phyloP scores from a whole-genome alignment of 2,113 vertebrate genomes.

The Rhinolophus sinicus region DNA sequence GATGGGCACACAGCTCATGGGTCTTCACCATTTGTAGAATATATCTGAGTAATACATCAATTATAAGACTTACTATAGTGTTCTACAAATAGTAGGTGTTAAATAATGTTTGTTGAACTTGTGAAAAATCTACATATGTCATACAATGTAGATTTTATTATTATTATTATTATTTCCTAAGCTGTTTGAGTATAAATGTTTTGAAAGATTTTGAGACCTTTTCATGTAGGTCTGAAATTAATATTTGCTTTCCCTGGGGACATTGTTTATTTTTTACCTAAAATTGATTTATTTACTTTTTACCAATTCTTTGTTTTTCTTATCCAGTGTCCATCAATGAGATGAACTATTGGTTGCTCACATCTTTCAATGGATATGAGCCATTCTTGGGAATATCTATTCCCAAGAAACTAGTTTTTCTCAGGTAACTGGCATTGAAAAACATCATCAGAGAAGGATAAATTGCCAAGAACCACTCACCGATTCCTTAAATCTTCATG shows the following conservation, averaged over 20 bases:
- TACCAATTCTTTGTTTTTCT: neutral
- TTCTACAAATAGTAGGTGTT: neutral
- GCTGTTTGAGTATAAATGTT: neutral
- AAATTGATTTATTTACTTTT: neutral
- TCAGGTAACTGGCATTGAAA: neutral
- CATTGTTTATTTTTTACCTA: neutral
- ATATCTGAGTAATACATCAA: neutral
- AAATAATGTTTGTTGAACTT: neutral
- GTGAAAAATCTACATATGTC: neutral
- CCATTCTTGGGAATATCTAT: constrained; percentile 5
- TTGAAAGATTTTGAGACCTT: neutral
- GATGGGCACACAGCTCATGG: neutral
- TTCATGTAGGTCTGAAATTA: neutral
- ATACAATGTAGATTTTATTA: neutral
- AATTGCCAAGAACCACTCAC: neutral
- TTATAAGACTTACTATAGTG: neutral
- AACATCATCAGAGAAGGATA: neutral
- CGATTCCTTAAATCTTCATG: constrained; percentile 6
- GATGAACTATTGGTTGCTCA: neutral
- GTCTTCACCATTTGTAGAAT: neutral
- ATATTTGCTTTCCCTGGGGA: neutral
- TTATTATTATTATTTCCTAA: neutral
- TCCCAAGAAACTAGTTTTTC: neutral
- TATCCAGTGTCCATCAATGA: neutral
- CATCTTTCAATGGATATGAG: neutral